Evolutionary conservation across 2,888 invertebrate genomes (phyloP), one percentile per base, ranked within the genome.

Genomic region (Dolichomitus sp.): DNA sequence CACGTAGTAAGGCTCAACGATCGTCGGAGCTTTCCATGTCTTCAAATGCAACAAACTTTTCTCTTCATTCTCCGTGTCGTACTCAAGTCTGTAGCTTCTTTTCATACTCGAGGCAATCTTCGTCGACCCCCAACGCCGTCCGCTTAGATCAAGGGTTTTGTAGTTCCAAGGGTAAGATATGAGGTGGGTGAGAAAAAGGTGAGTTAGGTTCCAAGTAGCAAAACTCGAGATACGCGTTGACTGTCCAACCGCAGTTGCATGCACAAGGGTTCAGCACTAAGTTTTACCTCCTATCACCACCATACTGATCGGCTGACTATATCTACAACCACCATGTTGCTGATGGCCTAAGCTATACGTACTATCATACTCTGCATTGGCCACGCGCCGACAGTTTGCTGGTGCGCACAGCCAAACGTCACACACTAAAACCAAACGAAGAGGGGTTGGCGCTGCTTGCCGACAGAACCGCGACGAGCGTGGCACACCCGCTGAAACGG

Each of bases 401-500:
- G 70, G 63, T 17, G 45, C 68, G 59, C 57, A 66, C 59, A 14
- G 59, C 73, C 61, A 54, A 73, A 77, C 61, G 61, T 68, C 33
- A 19, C 75, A 45, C 45, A 61, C 77, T 40, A 40, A 61, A 73
- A 68, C 42, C 27, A 65, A 81, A 81, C 68, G 52, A 73, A 61
- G 52, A 59, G 50, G 11, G 17, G 23, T 42, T 63, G 72, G n/a
- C 30, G 57, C 23, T 65, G 57, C 63, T 78, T 23, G 81, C 73
- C 57, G 63, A 59, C 68, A 69, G 68, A 78, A 69, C 61, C 63
- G 45, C 63, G 70, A 11, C 37, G 45, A 54, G 48, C 14, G n/a
- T 45, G 68, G 52, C 52, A 48, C 23, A 73, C 73, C 63, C 68
- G 63, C 33, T 74, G 69, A 74, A 78, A 80, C 76, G 74, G 74